Evolutionary conservation across 2,797 vertebrate species (phyloP).

Genomic region (Cyprinodon diabolis): DNA sequence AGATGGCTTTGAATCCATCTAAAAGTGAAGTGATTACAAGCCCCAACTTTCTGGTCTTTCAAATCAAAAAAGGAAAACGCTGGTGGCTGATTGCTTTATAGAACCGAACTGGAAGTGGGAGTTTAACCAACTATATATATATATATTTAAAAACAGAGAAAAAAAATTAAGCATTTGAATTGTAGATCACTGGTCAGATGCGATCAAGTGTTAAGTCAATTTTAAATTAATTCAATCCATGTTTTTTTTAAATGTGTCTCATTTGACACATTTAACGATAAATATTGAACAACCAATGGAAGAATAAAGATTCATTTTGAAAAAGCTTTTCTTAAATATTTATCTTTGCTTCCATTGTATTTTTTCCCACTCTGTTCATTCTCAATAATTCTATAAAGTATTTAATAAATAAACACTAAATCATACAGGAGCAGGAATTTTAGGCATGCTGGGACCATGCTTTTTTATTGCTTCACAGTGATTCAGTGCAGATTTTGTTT

Average conservation of each 20-base stretch:
- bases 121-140: no score
- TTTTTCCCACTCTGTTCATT: slow-evolving; percentile 25
- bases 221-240: background rate
- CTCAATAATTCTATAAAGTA: slow-evolving; percentile 18
- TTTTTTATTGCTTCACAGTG: background rate
- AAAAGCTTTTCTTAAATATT: background rate
- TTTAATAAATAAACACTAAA: slow-evolving; percentile 32
- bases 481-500: slow-evolving; percentile 23
- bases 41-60: no score
- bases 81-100: background rate
- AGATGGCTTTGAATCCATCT: no score
- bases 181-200: background rate
- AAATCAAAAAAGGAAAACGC: no score
- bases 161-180: background rate
- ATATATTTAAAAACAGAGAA: no score
- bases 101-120: background rate
- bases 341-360: background rate
- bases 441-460: background rate
- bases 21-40: no score
- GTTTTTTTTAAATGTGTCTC: no score
- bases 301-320: background rate
- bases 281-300: background rate
- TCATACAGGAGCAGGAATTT: slow-evolving; percentile 1
- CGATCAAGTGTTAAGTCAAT: background rate
- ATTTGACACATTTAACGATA: background rate